These are phyloP conservation scores for Brachirus orientalis DNA, from an alignment of 2,113 vertebrate species.

Conservation along the genomic window DNA sequence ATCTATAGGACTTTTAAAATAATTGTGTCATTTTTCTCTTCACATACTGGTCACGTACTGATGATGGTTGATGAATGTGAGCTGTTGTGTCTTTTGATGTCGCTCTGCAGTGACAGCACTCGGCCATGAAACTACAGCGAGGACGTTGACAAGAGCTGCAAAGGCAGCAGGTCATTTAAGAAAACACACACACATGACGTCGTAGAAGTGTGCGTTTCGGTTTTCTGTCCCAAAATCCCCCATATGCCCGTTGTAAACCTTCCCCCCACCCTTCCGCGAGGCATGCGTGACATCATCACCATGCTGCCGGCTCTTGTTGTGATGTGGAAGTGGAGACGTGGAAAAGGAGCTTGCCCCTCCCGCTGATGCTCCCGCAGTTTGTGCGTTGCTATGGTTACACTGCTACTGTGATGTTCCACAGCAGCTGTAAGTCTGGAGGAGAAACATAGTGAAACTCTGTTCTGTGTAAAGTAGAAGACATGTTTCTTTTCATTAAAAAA, in stretches of 20 bases:
- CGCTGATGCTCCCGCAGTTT: conserved; percentile 44
- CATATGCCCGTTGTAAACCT: background rate
- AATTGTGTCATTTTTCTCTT: too few relatives aligned
- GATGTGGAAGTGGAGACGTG: conserved; percentile 78
- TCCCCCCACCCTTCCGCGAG: background rate
- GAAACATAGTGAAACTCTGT: background rate
- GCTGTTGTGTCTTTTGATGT: conserved; percentile 4
- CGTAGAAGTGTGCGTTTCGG: background rate
- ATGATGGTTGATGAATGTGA: conserved; percentile 21
- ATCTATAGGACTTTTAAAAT: too few relatives aligned
- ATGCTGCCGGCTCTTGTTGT: conserved; percentile 48
- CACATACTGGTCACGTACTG: background rate
- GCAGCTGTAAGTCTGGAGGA: conserved; percentile 39
- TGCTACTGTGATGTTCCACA: conserved; percentile 34
- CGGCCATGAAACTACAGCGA: background rate
- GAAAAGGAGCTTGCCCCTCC: conserved; percentile 67
- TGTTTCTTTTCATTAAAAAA: too few relatives aligned
- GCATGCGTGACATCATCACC: conserved; percentile 72
- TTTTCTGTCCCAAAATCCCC: conserved; percentile 10
- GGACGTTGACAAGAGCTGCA: conserved; percentile 20
- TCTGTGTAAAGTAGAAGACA: background rate
- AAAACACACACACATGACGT: conserved; percentile 16
- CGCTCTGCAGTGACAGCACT: too few relatives aligned
- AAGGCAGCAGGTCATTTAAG: conserved; percentile 25
- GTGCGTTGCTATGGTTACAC: conserved; percentile 59